Percentiles rank a stretch among this genome's conserved stretches.
Evolutionary conservation across 2,797 vertebrate genomes (phyloP).

Genomic region (Garrulus glandarius): DNA sequence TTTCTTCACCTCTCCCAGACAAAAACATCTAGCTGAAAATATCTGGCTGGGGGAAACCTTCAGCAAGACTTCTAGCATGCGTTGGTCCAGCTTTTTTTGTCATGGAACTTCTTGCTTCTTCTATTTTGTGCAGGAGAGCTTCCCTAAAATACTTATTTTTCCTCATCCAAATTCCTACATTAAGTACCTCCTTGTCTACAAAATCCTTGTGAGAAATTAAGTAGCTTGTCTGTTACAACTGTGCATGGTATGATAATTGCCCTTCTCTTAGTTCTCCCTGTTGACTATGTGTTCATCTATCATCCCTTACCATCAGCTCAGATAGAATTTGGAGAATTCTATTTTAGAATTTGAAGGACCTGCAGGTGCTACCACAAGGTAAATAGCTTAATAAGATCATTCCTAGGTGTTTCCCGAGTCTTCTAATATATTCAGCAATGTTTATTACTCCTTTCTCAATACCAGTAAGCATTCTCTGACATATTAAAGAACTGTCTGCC

Average conservation of each 20-base stretch:
- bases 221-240: neutral
- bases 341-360: neutral
- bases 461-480: neutral
- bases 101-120: neutral
- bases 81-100: neutral
- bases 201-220: conserved; percentile 17
- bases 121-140: neutral
- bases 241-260: neutral
- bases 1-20: neutral
- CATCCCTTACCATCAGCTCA: neutral
- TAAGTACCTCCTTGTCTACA: neutral
- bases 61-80: neutral
- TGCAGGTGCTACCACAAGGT: conserved; percentile 11
- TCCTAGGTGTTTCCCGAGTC: neutral
- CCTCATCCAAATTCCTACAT: neutral
- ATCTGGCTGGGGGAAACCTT: neutral
- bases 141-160: neutral
- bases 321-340: neutral
- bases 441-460: neutral
- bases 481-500: neutral
- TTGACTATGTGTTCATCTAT: neutral
- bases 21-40: neutral
- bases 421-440: neutral
- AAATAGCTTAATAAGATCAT: neutral
- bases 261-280: neutral